These are phyloP conservation scores for Thelaira solivaga DNA, from an alignment of 2,888 invertebrate genomes.

Conservation along the genomic window DNA sequence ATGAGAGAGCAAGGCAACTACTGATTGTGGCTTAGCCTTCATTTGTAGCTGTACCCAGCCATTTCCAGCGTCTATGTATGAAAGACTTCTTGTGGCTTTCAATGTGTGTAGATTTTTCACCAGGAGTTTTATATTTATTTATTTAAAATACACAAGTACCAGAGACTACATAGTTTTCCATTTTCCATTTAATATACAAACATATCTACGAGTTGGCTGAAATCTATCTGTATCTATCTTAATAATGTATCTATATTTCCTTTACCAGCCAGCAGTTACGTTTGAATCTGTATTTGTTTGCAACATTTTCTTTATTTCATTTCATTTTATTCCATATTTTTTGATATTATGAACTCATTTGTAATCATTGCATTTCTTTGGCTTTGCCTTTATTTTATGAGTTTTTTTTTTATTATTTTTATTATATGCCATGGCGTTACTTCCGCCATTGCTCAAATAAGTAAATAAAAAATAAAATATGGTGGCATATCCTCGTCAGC, in stretches of 20 bases:
- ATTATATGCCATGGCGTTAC: slow-evolving; percentile 60
- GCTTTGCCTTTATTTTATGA: slow-evolving; percentile 55
- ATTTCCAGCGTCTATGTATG: too few relatives aligned
- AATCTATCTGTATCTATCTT: slow-evolving; percentile 29
- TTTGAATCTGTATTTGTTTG: slow-evolving; percentile 23
- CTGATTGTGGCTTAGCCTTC: too few relatives aligned
- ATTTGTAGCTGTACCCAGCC: too few relatives aligned
- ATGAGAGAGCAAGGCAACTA: too few relatives aligned
- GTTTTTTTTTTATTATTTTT: slow-evolving; percentile 60
- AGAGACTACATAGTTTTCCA: slow-evolving; percentile 24
- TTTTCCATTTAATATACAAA: background rate
- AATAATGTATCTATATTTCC: slow-evolving; percentile 3
- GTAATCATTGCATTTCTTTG: slow-evolving; percentile 61
- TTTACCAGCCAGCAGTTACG: slow-evolving; percentile 6
- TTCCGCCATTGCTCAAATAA: slow-evolving; percentile 56
- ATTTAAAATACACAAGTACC: background rate
- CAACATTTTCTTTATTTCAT: background rate
- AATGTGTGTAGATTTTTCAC: background rate
- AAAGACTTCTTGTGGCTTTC: background rate
- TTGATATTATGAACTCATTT: slow-evolving; percentile 57
- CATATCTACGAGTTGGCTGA: slow-evolving; percentile 44
- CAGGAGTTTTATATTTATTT: slow-evolving; percentile 14
- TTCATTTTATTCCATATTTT: slow-evolving; percentile 26
- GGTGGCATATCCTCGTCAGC: slow-evolving; percentile 42
- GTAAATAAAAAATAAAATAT: too few relatives aligned